phyloP scores from a whole-genome alignment of 2,888 invertebrate species.

The Pemphredon lugubris region DNA sequence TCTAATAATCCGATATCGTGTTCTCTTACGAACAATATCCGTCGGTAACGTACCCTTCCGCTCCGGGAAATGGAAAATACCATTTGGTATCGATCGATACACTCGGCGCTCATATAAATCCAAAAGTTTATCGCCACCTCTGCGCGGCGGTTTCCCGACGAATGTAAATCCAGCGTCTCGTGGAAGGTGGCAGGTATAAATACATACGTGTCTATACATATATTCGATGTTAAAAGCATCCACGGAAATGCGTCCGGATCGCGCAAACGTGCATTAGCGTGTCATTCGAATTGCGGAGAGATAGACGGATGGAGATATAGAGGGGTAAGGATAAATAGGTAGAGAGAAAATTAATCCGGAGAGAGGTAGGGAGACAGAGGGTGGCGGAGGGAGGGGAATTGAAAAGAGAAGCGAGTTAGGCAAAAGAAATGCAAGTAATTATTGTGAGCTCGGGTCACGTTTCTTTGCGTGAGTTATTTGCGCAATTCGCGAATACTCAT shows the following conservation, averaged over 20 bases:
- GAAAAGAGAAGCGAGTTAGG: conserved; percentile 11
- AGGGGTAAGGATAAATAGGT: too few relatives aligned
- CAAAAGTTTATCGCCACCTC: conserved; percentile 50
- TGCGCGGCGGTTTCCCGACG: conserved; percentile 30
- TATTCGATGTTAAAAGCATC: conserved; percentile 31
- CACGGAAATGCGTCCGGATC: conserved; percentile 15
- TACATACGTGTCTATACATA: neutral
- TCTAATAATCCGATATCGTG: conserved; percentile 40
- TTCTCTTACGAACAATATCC: conserved; percentile 49
- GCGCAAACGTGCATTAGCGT: conserved; percentile 14
- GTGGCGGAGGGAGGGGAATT: too few relatives aligned
- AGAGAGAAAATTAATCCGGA: too few relatives aligned
- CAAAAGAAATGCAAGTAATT: conserved; percentile 48
- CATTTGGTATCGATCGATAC: conserved; percentile 23
- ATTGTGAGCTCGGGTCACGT: conserved; percentile 1
- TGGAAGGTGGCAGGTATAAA: conserved; percentile 4
- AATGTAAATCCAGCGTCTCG: conserved; percentile 31
- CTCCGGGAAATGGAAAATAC: conserved; percentile 10
- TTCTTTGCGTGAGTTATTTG: conserved; percentile 20
- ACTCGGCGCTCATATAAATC: conserved; percentile 39
- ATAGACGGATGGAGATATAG: too few relatives aligned
- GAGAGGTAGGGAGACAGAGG: conserved; percentile 1
- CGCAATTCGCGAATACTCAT: conserved; percentile 4
- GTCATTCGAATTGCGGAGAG: too few relatives aligned
- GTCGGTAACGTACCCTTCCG: conserved; percentile 33